Evolutionary conservation across 2,888 invertebrate genomes (phyloP), one percentile per base, ranked within the genome.

Genomic region (Protophormia terraenovae): DNA sequence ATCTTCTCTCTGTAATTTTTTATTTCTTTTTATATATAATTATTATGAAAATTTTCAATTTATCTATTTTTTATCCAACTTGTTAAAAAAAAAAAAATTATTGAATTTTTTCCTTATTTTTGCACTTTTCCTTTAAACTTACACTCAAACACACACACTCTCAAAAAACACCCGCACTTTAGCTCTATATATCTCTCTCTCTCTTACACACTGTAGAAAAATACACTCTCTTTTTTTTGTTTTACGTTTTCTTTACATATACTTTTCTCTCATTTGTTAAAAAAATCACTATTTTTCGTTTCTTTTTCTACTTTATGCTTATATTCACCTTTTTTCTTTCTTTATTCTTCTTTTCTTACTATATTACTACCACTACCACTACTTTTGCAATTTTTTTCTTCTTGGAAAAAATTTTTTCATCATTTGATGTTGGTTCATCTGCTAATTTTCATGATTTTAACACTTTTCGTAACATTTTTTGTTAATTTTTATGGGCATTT

Each of bases 301-400:
- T n/a, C n/a, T n/a, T 81, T 73, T 77, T 75, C 67, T 81, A 71
- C 50, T 86, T 79, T 82, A 62, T 55, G 29, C 62, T 62, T 81
- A 75, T 84, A 86, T 82, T 85, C 85, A 85, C 85, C 85, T 85
- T 82, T 85, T 72, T 84, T 47, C 58, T 66, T 82, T 82, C 85
- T 85, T 82, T 85, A 67, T 84, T 47, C 58, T 66, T 82, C 72
- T 83, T 87, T 84, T 86, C 87, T 86, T 86, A 84, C 84, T 86
- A 86, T 86, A 84, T 86, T 87, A 84, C 83, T 87, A 86, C 82
- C 86, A 83, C 83, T 87, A 83, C 84, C 84, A 87, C 86, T 84
- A 86, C 87, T 85, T 86, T 87, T 86, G 71, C 67, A 85, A 83
- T 82, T 77, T 86, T 81, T 84, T 85, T 67, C 78, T 77, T 80